Percentiles rank a stretch among this genome's conserved stretches.
These are phyloP conservation scores for Caligus rogercresseyi DNA, from an alignment of 1,140 invertebrate species.

Conservation along the genomic window DNA sequence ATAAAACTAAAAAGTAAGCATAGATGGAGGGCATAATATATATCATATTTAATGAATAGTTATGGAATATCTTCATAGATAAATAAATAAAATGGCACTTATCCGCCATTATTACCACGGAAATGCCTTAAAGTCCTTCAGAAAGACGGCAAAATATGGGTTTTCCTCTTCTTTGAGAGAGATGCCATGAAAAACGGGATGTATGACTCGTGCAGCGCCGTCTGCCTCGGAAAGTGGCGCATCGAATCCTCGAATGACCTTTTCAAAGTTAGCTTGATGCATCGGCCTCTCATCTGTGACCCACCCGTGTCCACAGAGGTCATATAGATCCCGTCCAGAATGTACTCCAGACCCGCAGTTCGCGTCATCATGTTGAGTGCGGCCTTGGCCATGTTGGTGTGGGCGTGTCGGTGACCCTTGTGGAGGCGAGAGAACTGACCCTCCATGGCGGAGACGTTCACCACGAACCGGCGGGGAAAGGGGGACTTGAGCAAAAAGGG, in stretches of 20 bases:
- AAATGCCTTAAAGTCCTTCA: background rate
- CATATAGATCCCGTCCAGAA: slow-evolving; percentile 17
- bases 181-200: background rate
- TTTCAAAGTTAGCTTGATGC: background rate
- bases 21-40: too few relatives aligned
- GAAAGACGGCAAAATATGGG: slow-evolving; percentile 12
- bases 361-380: slow-evolving; percentile 24
- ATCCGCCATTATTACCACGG: slow-evolving; percentile 4
- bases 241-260: background rate
- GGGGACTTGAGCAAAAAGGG: slow-evolving; percentile 13
- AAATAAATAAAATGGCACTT: too few relatives aligned
- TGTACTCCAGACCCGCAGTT: slow-evolving; percentile 21
- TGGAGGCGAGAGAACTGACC: slow-evolving; percentile 20
- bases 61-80: too few relatives aligned
- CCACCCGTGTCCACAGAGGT: slow-evolving; percentile 24
- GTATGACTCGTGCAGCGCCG: background rate
- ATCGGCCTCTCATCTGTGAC: slow-evolving; percentile 23
- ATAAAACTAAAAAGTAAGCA: too few relatives aligned
- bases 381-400: slow-evolving; percentile 24
- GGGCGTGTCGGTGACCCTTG: slow-evolving; percentile 22
- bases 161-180: background rate
- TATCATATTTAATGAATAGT: too few relatives aligned
- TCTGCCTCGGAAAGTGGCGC: background rate
- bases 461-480: background rate
- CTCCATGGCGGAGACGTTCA: slow-evolving; percentile 24